Evolutionary conservation across 2,113 vertebrate genomes (phyloP).

Genomic region (Elanoides forficatus): DNA sequence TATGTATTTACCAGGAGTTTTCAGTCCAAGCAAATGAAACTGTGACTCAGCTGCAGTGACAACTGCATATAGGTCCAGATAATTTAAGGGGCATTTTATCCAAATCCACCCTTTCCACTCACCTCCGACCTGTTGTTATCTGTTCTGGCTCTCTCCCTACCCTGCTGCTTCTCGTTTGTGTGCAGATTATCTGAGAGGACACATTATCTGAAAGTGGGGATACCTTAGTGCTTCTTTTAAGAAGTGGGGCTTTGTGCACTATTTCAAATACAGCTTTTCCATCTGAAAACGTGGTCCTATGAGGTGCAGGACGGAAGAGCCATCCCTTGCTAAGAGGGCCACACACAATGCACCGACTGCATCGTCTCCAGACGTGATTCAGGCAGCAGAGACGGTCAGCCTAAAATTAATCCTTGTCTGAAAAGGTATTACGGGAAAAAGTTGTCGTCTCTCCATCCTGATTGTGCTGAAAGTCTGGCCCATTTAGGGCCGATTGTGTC

Average conservation of each 20-base stretch:
- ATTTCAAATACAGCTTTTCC: neutral
- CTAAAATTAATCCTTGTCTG: neutral
- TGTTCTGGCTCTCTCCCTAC: neutral
- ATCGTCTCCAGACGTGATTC: neutral
- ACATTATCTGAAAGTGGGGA: neutral
- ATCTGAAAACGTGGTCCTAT: neutral
- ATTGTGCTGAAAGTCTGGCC: conserved; percentile 1
- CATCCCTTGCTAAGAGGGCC: neutral
- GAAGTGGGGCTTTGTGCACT: neutral
- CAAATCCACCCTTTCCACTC: neutral
- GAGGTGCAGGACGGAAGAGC: neutral
- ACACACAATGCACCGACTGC: rapidly evolving
- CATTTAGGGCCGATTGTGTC: neutral
- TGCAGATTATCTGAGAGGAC: neutral
- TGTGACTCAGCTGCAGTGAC: neutral
- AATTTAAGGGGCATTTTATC: neutral
- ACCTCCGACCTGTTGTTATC: neutral
- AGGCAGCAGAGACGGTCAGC: neutral
- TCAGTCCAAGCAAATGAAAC: neutral
- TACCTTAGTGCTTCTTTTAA: no score
- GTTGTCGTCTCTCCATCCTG: neutral
- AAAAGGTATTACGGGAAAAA: neutral
- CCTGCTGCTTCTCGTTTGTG: neutral
- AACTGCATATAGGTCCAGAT: neutral
- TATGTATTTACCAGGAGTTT: neutral